Evolutionary conservation across 2,888 invertebrate species (phyloP).

Genomic region (Eumerus sabulonum): DNA sequence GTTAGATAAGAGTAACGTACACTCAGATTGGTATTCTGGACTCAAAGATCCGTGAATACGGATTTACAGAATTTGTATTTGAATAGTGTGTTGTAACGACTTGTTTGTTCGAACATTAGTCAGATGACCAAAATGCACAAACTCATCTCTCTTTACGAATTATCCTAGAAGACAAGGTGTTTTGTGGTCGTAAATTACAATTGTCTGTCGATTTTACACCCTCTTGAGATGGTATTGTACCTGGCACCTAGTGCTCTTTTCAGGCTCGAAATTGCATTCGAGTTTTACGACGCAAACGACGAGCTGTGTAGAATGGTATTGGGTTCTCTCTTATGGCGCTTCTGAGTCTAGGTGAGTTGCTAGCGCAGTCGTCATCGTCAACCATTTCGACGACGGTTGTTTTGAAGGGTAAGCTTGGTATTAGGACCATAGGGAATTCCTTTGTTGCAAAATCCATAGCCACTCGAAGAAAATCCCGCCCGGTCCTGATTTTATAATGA

Average conservation of each 20-base stretch:
- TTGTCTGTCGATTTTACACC: conserved; percentile 59
- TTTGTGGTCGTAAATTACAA: conserved; percentile 59
- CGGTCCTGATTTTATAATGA: conserved; percentile 45
- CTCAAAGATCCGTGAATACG: conserved; percentile 30
- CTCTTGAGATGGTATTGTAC: conserved; percentile 61
- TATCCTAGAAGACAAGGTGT: conserved; percentile 43
- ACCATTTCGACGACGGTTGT: conserved; percentile 2
- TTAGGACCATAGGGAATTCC: conserved; percentile 44
- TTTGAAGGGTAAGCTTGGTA: conserved; percentile 28
- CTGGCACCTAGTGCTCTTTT: conserved; percentile 62
- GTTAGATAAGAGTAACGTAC: conserved; percentile 52
- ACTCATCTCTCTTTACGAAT: neutral
- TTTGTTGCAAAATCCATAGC: conserved; percentile 52
- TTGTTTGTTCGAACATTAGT: too few relatives aligned
- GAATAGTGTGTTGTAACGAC: conserved; percentile 8
- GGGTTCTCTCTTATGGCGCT: conserved; percentile 56
- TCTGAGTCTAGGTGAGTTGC: conserved; percentile 52
- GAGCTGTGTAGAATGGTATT: conserved; percentile 10
- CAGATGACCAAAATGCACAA: too few relatives aligned
- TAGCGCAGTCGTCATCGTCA: neutral
- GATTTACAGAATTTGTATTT: conserved; percentile 12
- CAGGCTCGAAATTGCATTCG: conserved; percentile 45
- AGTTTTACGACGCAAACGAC: conserved; percentile 18
- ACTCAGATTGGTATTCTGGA: conserved; percentile 45
- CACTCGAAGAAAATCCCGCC: conserved; percentile 54